Conservation (phyloP, 2,888 invertebrate species). For the Dione juno region DNA sequence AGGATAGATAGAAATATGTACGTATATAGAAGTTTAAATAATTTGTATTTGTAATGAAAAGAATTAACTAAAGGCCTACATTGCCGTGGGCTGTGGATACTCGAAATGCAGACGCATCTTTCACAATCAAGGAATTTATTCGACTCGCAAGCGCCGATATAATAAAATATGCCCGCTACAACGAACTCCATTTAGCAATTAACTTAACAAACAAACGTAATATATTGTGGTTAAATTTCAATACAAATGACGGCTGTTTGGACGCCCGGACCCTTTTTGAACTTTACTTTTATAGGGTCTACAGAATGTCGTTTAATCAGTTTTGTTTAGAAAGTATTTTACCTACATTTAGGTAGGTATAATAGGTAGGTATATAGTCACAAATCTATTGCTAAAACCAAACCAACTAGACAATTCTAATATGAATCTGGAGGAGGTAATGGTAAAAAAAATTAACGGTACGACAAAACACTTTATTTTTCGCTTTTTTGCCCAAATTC, state of each 20-base stretch:
- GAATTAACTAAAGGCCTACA: constrained; percentile 37
- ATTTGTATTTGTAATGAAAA: constrained; percentile 34
- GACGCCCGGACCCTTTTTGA: constrained; percentile 64
- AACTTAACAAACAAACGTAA: constrained; percentile 84
- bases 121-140: constrained; percentile 78
- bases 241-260: constrained; percentile 69
- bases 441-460: too few species aligned
- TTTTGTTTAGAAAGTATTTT: background rate
- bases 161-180: constrained; percentile 77
- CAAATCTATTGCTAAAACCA: too few species aligned
- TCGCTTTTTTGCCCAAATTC: too few species aligned
- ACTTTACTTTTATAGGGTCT: constrained; percentile 50
- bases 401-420: too few species aligned
- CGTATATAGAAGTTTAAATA: constrained; percentile 16
- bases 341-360: too few species aligned
- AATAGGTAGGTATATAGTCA: too few species aligned
- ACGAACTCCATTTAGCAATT: constrained; percentile 82
- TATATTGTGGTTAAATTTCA: constrained; percentile 82
- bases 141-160: constrained; percentile 61
- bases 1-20: constrained; percentile 26
- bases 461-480: too few species aligned
- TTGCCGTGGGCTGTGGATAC: constrained; percentile 44
- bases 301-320: constrained; percentile 2
- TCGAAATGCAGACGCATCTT: constrained; percentile 71
- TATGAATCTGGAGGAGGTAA: too few species aligned